Evolutionary conservation across 2,113 vertebrate species (phyloP).

Genomic region (Origma solitaria): DNA sequence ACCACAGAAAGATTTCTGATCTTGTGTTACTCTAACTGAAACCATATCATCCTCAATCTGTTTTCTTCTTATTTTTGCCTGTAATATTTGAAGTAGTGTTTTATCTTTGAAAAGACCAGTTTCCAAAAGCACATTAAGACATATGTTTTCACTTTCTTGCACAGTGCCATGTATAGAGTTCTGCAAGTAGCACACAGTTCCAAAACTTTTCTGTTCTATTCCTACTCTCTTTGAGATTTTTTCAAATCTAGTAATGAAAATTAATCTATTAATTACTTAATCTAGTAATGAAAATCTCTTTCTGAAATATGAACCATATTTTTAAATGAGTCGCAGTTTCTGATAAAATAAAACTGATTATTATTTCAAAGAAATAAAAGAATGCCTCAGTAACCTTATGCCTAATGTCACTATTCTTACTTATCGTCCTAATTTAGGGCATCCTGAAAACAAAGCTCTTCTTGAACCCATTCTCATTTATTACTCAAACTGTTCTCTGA

Average conservation of each 20-base stretch:
- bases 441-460: not conserved
- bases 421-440: not conserved
- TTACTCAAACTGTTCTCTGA: not conserved
- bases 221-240: not conserved
- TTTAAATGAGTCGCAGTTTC: not conserved
- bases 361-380: not conserved
- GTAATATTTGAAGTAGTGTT: not conserved
- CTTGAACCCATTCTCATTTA: not conserved
- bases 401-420: not conserved
- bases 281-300: not conserved
- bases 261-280: not conserved
- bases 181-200: not conserved
- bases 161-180: fast-evolving
- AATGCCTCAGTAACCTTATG: not conserved
- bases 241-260: not conserved
- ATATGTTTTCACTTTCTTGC: not conserved
- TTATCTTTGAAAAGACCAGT: not conserved
- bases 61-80: not conserved
- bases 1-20: not conserved
- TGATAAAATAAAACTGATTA: not conserved
- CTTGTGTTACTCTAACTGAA: not conserved
- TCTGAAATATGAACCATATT: not conserved
- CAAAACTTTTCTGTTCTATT: not conserved
- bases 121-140: not conserved
- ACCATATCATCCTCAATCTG: not conserved